Evolutionary conservation across 2,113 vertebrate species (phyloP), one percentile per base, ranked within the genome.

Genomic region (Engystomops pustulosus): DNA sequence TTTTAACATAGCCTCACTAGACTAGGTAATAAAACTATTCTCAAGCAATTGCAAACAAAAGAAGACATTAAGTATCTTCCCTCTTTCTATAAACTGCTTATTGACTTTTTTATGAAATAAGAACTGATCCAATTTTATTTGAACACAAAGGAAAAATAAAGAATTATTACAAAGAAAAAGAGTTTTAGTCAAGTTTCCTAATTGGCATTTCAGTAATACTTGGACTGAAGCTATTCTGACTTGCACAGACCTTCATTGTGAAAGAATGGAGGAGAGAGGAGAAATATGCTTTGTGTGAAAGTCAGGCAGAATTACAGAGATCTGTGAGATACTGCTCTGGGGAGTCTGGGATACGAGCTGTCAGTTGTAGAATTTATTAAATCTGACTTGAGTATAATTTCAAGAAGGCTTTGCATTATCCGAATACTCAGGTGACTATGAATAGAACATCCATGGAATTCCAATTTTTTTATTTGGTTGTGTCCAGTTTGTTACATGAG

Each of bases 311-410:
- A 84, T 84, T 84, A 84, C n/a, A 77, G 49, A 76, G 72, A 84
- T 84, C 72, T 84, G 60, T 68, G 60, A 55, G 72, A 84, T 77
- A 68, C 72, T 78, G 82, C 72, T 77, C 72, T 38, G 25, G 82
- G 82, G 72, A 84, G 82, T 78, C 82, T 84, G 72, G 72, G 60
- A 68, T 84, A 68, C 30, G 45, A 84, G 82, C 82, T 84, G 82
- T 84, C 82, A 84, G 72, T 77, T 34, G 60, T 55, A 68, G 82
- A 84, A 84, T 84, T 84, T 77, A 84, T 84, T 84, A 84, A 84
- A 84, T 77, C 82, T 77, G 82, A 84, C 82, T 84, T 69, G 60
- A 77, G 72, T 69, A 84, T 84, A 77, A 84, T 84, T 84, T 78
- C 82, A 84, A 68, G 82, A 84, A 84, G 72, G 45, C 72, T 77